Evolutionary conservation across 2,888 invertebrate species (phyloP).

Genomic region (Lamellibrachia satsuma): DNA sequence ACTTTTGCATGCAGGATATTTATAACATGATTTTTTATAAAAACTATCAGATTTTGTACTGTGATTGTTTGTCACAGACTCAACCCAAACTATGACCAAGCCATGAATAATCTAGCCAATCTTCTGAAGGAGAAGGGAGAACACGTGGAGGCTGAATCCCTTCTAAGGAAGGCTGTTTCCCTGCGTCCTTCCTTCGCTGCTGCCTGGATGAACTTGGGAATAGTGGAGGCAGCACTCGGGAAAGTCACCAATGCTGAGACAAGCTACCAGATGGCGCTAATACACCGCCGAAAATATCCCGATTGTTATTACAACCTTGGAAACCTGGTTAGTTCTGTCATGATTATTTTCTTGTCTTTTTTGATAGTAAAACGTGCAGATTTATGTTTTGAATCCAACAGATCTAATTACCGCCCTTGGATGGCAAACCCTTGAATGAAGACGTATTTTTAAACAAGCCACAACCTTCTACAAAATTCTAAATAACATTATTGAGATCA

Average conservation of each 20-base stretch:
- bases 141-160: slow-evolving; percentile 77
- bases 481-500: no score
- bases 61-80: slow-evolving; percentile 67
- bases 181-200: slow-evolving; percentile 86
- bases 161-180: slow-evolving; percentile 77
- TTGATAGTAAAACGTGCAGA: background rate
- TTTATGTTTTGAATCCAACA: background rate
- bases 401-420: background rate
- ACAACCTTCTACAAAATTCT: no score
- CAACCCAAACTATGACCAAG: slow-evolving; percentile 86
- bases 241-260: slow-evolving; percentile 77
- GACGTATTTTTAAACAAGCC: no score
- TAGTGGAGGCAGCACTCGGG: slow-evolving; percentile 81
- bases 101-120: slow-evolving; percentile 93
- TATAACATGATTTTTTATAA: background rate
- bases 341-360: background rate
- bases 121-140: slow-evolving; percentile 78
- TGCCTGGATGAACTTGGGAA: slow-evolving; percentile 98
- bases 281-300: slow-evolving; percentile 81
- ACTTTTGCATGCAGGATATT: no score
- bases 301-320: slow-evolving; percentile 95
- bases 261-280: slow-evolving; percentile 84
- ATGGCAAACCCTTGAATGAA: no score
- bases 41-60: background rate
- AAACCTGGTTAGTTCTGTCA: slow-evolving; percentile 77